These are phyloP conservation scores for Peromyscus attwateri DNA, from an alignment of 2,797 vertebrate species.

Conservation along the genomic window DNA sequence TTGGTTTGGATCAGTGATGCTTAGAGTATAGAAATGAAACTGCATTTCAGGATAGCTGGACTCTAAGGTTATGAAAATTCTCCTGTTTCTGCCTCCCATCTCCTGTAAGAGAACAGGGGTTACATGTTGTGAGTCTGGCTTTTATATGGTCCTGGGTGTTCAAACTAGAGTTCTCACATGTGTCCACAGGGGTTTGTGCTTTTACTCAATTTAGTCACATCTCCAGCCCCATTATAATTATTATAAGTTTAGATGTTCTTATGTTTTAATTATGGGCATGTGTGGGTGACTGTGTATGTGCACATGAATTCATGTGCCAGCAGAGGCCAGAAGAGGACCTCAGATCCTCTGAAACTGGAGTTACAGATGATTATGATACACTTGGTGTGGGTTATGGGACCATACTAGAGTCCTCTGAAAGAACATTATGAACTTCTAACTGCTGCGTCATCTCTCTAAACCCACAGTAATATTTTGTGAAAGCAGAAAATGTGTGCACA, in stretches of 20 bases:
- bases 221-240: not conserved
- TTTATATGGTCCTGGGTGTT: not conserved
- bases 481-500: not conserved
- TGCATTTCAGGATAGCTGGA: not conserved
- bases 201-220: not conserved
- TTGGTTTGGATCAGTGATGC: constrained; percentile 5
- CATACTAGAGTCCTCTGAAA: not conserved
- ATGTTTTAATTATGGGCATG: not conserved
- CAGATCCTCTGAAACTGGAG: not conserved
- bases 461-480: not conserved
- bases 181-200: not conserved
- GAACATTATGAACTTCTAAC: not conserved
- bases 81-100: not conserved
- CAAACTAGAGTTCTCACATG: not conserved
- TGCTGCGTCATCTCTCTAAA: not conserved
- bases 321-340: not conserved
- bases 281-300: not conserved
- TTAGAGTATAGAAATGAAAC: constrained; percentile 64
- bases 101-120: not conserved
- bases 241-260: not conserved
- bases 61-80: not conserved
- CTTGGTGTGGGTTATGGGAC: not conserved
- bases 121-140: not conserved
- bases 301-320: not conserved
- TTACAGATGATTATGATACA: not conserved